Conservation (phyloP, 2,113 vertebrate species). For the Pseudorasbora parva region DNA sequence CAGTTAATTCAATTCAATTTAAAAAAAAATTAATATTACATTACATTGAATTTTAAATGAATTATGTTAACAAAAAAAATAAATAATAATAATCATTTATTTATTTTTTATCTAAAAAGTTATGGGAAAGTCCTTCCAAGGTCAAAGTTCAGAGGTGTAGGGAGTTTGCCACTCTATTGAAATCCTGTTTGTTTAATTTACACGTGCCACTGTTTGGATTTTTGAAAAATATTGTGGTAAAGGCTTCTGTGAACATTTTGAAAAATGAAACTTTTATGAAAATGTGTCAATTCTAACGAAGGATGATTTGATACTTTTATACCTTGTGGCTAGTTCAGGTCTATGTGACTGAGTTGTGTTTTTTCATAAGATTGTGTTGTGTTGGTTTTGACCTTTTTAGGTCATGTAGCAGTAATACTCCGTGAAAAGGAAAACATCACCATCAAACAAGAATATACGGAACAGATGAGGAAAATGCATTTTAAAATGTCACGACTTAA, state of each 20-base stretch:
- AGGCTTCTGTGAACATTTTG: neutral
- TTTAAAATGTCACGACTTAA: constrained; percentile 23
- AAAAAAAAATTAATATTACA: too few species aligned
- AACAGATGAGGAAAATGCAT: constrained; percentile 25
- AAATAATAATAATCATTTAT: neutral
- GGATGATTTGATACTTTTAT: neutral
- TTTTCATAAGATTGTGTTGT: neutral
- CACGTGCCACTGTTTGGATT: neutral
- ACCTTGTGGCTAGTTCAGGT: too few species aligned
- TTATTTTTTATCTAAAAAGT: too few species aligned
- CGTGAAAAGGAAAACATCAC: constrained; percentile 4
- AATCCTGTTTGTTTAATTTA: neutral
- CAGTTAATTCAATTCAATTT: neutral
- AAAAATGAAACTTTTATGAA: neutral
- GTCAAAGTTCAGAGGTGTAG: neutral
- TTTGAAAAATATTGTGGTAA: neutral
- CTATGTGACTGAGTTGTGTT: neutral
- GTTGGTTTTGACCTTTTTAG: constrained; percentile 11
- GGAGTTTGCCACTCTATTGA: neutral
- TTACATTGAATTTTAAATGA: too few species aligned
- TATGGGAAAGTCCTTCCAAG: neutral
- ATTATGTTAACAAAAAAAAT: neutral
- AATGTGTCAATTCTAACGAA: neutral
- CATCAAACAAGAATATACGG: neutral
- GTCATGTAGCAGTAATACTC: constrained; percentile 14